Evolutionary conservation across 1,140 invertebrate genomes (phyloP).

Genomic region (Ostrea denselamellosa): DNA sequence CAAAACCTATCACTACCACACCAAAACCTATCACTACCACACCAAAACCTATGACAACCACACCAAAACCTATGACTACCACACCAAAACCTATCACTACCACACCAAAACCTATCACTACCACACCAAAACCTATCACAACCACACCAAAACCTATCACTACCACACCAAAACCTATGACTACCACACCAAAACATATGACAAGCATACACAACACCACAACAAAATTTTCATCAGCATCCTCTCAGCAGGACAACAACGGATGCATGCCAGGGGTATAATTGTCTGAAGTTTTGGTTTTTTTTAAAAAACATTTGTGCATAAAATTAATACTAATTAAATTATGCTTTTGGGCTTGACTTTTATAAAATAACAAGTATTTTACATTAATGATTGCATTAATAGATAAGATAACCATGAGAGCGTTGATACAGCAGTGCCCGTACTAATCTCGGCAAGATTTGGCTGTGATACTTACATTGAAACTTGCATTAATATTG

Average conservation of each 20-base stretch:
- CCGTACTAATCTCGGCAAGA: too few relatives aligned
- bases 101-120: background rate
- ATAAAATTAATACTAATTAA: background rate
- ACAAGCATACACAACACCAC: background rate
- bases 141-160: slow-evolving; percentile 3
- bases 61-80: background rate
- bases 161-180: background rate
- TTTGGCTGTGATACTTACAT: too few relatives aligned
- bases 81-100: slow-evolving; percentile 15
- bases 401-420: too few relatives aligned
- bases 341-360: slow-evolving; percentile 12
- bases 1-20: background rate
- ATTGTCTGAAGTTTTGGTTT: background rate
- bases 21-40: background rate
- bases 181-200: background rate
- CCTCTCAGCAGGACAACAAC: background rate
- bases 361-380: background rate
- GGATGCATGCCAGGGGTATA: slow-evolving; percentile 33
- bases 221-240: background rate
- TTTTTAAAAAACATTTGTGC: background rate
- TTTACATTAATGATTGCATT: too few relatives aligned
- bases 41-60: background rate
- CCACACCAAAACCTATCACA: background rate
- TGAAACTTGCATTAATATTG: too few relatives aligned
- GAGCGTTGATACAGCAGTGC: too few relatives aligned